phyloP scores from a whole-genome alignment of 2,888 invertebrate genomes.

The Nomada hirtipes region DNA sequence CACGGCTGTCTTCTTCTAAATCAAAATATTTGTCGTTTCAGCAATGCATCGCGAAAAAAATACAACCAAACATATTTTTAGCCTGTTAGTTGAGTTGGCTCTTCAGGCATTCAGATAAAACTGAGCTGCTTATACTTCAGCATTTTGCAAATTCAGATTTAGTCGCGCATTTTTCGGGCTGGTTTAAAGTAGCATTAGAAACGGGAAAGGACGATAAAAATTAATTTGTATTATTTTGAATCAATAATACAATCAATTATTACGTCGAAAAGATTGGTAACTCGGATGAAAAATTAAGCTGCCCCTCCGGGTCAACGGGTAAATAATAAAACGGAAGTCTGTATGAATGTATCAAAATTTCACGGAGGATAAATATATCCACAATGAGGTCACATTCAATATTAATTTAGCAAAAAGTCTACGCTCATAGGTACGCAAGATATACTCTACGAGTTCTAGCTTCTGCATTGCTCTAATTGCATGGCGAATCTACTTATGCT shows the following conservation, averaged over 20 bases:
- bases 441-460: slow-evolving; percentile 77
- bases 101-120: too few relatives aligned
- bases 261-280: too few relatives aligned
- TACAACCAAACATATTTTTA: not conserved
- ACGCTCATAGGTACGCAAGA: slow-evolving; percentile 74
- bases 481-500: not conserved
- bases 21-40: slow-evolving; percentile 35
- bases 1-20: slow-evolving; percentile 75
- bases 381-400: slow-evolving; percentile 22
- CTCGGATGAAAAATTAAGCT: too few relatives aligned
- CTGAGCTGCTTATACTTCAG: too few relatives aligned
- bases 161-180: too few relatives aligned
- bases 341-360: slow-evolving; percentile 38
- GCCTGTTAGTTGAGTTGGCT: too few relatives aligned
- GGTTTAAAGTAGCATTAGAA: too few relatives aligned
- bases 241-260: too few relatives aligned
- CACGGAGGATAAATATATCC: slow-evolving; percentile 13
- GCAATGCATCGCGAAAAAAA: not conserved
- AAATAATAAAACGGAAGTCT: slow-evolving; percentile 3
- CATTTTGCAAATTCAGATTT: too few relatives aligned
- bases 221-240: too few relatives aligned
- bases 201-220: too few relatives aligned
- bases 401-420: slow-evolving; percentile 79
- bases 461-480: slow-evolving; percentile 72
- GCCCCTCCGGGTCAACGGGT: not conserved